phyloP scores from a whole-genome alignment of 2,888 invertebrate species.

The Nezara viridula region DNA sequence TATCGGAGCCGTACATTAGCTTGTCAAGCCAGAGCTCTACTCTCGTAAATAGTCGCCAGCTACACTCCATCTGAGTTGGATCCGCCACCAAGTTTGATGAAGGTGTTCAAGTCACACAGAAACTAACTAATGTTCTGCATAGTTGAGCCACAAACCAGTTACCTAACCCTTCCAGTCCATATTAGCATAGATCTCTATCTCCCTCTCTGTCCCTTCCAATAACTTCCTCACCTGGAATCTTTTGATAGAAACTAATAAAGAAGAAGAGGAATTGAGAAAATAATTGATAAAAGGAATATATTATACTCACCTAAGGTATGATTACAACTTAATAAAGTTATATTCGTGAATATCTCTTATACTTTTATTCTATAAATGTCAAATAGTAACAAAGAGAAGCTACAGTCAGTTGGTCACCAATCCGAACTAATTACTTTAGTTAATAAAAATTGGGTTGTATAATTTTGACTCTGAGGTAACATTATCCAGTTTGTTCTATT shows the following conservation, averaged over 20 bases:
- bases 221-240: neutral
- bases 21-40: neutral
- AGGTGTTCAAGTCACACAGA: constrained; percentile 26
- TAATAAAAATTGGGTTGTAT: too few species aligned
- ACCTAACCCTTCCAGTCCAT: constrained; percentile 3
- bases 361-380: too few species aligned
- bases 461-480: too few species aligned
- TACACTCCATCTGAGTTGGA: constrained; percentile 8
- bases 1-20: neutral
- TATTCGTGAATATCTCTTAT: too few species aligned
- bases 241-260: neutral
- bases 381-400: too few species aligned
- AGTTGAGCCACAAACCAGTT: constrained; percentile 14
- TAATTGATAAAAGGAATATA: too few species aligned
- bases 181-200: neutral
- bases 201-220: neutral
- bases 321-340: too few species aligned
- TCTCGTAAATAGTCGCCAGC: constrained; percentile 26
- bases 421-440: too few species aligned
- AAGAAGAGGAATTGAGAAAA: too few species aligned
- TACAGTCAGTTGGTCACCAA: too few species aligned
- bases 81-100: constrained; percentile 8
- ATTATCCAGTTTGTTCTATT: too few species aligned
- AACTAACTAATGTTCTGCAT: constrained; percentile 26
- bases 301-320: too few species aligned